Conservation (phyloP, 2,113 vertebrate genomes). For the Paedocypris sp. region DNA sequence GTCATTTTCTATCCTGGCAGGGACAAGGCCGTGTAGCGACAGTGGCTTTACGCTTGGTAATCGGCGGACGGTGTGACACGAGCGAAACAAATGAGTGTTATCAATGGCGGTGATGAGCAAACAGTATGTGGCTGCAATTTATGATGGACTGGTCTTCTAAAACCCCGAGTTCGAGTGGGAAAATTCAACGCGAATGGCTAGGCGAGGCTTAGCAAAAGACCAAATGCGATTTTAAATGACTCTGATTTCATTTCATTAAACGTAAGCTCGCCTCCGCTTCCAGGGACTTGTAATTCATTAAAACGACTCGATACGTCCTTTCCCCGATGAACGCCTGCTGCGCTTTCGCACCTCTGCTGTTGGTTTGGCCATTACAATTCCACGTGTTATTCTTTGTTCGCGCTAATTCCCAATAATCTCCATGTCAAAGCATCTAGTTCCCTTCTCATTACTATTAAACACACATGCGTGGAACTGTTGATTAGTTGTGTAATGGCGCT, state of each 20-base stretch:
- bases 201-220: not conserved
- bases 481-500: constrained; percentile 21
- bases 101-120: too few relatives aligned
- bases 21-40: not conserved
- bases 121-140: too few relatives aligned
- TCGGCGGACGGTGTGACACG: not conserved
- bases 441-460: not conserved
- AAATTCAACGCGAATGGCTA: not conserved
- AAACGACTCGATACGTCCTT: not conserved
- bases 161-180: not conserved
- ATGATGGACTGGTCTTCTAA: too few relatives aligned
- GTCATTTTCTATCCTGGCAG: not conserved
- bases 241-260: constrained; percentile 8
- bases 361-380: constrained; percentile 6
- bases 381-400: constrained; percentile 9
- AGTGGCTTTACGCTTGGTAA: not conserved
- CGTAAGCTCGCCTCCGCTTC: not conserved
- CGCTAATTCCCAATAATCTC: constrained; percentile 25
- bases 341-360: not conserved
- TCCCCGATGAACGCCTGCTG: not conserved
- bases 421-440: constrained; percentile 19
- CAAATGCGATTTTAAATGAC: not conserved
- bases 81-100: too few relatives aligned
- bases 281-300: not conserved
- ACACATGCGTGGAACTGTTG: not conserved